These are phyloP conservation scores for Drosophila pseudoananassae DNA, from an alignment of 1,140 invertebrate genomes.

Conservation along the genomic window DNA sequence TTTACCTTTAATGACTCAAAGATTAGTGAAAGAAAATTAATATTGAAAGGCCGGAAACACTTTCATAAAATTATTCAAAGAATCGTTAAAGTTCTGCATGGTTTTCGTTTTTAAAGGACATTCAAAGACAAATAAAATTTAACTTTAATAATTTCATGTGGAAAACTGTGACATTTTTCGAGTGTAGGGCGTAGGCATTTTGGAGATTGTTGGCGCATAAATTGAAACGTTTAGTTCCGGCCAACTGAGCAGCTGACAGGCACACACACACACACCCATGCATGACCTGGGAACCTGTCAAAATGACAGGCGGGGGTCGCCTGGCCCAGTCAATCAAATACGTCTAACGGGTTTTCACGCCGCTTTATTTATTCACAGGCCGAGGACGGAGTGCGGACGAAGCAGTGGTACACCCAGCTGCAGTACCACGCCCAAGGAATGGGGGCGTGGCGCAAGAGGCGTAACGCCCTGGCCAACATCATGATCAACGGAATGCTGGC, in stretches of 20 bases:
- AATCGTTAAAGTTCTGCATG: too few species aligned
- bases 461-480: constrained; percentile 97
- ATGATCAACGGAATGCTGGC: constrained; percentile 95
- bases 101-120: too few species aligned
- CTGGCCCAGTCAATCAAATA: constrained; percentile 61
- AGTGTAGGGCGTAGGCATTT: constrained; percentile 23
- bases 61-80: too few species aligned
- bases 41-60: too few species aligned
- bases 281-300: constrained; percentile 46
- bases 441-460: constrained; percentile 94
- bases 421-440: constrained; percentile 95
- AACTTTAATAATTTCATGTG: too few species aligned
- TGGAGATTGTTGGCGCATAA: constrained; percentile 50
- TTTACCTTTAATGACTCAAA: background rate
- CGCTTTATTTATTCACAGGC: constrained; percentile 88
- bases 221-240: constrained; percentile 78
- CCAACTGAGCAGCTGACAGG: constrained; percentile 65
- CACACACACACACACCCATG: constrained; percentile 8
- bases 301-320: constrained; percentile 31
- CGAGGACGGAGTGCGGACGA: constrained; percentile 92
- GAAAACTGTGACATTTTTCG: background rate
- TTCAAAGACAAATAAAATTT: too few species aligned
- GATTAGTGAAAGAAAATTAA: background rate
- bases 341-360: constrained; percentile 43
- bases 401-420: constrained; percentile 94